Base-by-base conservation (phyloP, 2,888 invertebrate species). In the Lithodes maja region DNA sequence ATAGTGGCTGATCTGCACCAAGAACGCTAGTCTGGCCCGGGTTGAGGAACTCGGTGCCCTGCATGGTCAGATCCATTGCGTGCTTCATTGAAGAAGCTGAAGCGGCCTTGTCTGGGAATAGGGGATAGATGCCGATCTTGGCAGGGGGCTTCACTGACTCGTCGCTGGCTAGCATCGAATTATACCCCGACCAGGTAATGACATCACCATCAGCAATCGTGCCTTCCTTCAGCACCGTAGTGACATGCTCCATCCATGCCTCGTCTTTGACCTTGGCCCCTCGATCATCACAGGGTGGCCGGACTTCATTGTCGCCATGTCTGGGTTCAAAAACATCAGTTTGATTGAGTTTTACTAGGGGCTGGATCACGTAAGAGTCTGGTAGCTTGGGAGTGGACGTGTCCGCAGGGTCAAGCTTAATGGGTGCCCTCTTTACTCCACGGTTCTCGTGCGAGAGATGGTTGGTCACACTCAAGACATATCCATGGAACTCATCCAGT, bases 1-100 rank as follows among this genome's bases (percentile, higher is more conserved):
- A 93, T 0, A 93, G 68, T 50, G 92, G 93, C 88, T 92, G 92
- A 85, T 93, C 93, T 12, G 80, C 77, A 15, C 92, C 84, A 2
- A 93, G 85, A 5, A 93, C 92, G 7, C 92, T 92, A 3, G 86
- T 54, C n/a, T 81, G 53, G 2, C 53, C 68, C 2, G 33, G 71
- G 15, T 54, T 81, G 12, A 81, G 9, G 54, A n/a, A 15, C 53
- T 50, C 52, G 5, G 12, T 75, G 75, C 33, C 17, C 1, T 9
- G 15, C 75, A 9, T 33, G 9, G 75, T 12, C 9, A 75, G 9
- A 50, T 80, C 5, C 80, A 80, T n/a, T 12, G 17, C 54, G 17
- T 77, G 77, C 77, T 80, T 80, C 81, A 80, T 80, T 53, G 52
- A 50, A 15, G 81, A 80, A 50, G 53, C 7, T 15, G 81, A 50